These are phyloP conservation scores for Orchesellides sinensis DNA, from an alignment of 2,888 invertebrate genomes.

Conservation along the genomic window DNA sequence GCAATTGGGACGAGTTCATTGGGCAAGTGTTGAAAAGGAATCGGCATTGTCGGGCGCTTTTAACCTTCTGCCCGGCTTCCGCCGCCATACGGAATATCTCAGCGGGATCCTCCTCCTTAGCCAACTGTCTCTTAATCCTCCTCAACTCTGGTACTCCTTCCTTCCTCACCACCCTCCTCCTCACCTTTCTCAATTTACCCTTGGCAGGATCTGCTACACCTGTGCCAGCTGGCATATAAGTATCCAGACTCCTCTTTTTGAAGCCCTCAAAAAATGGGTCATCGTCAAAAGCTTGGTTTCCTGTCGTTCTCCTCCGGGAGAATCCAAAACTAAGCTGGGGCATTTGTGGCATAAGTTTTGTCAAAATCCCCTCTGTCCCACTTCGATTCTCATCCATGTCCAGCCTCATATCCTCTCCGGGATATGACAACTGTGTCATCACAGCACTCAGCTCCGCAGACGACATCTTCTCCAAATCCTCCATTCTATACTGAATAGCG, in stretches of 20 bases:
- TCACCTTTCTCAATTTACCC: slow-evolving; percentile 23
- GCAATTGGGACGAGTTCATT: slow-evolving; percentile 65
- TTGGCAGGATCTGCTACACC: neutral
- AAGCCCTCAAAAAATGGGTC: slow-evolving; percentile 72
- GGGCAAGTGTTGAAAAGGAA: slow-evolving; percentile 69
- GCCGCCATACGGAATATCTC: slow-evolving; percentile 67
- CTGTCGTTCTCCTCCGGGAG: slow-evolving; percentile 32
- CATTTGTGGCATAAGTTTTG: slow-evolving; percentile 46
- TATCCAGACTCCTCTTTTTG: slow-evolving; percentile 36
- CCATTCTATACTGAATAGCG: slow-evolving; percentile 12
- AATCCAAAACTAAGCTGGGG: slow-evolving; percentile 50
- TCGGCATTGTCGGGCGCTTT: slow-evolving; percentile 70
- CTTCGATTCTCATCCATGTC: neutral
- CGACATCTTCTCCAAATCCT: slow-evolving; percentile 44
- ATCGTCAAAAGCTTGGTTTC: slow-evolving; percentile 56
- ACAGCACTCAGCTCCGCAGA: slow-evolving; percentile 16
- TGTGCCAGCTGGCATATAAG: too few species aligned
- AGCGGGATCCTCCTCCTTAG: slow-evolving; percentile 46
- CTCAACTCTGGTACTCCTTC: slow-evolving; percentile 41
- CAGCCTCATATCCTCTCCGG: neutral
- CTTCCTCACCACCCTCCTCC: slow-evolving; percentile 35
- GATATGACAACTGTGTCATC: slow-evolving; percentile 17
- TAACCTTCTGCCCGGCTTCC: slow-evolving; percentile 58
- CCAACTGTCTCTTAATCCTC: slow-evolving; percentile 43
- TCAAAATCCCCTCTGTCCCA: neutral